Evolutionary conservation across 2,888 invertebrate species (phyloP), one percentile per base, ranked within the genome.

Genomic region (Trilocha varians): DNA sequence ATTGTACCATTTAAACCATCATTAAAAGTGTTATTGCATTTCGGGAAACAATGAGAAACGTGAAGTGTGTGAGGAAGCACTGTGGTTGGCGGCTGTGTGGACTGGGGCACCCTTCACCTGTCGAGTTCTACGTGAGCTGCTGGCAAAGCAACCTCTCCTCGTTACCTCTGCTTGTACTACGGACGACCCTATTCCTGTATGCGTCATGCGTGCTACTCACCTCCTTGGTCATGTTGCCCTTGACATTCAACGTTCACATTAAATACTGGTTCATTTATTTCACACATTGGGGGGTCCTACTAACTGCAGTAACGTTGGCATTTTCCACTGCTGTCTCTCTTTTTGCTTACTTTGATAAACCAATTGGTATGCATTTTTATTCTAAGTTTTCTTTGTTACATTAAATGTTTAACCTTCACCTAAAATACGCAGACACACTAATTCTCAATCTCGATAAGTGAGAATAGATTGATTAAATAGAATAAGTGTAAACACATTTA

Each of bases 251-350:
- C 44, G 47, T 45, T 44, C 50, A 55, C 47, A 53, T 68, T 47
- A 65, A 66, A 47, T 79, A 76, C 53, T 85, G 85, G 79, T 73
- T 76, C 58, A 76, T 87, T 53, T 87, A 83, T 62, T 59, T 85
- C 42, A 77, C 83, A 9, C 73, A 85, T 60, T 87, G 87, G 86
- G 77, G 75, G 37, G 71, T 77, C 49, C 47, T 78, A 42, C 54
- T 77, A 39, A 63, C 73, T 17, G 70, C 71, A 42, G 51, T 73
- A 40, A 70, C 68, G 16, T 53, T 58, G 40, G 70, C 63, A 43
- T 76, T 71, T 57, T 66, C 65, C 13, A 62, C 71, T n/a, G 53
- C 59, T 37, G 68, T 77, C 37, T 72, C 76, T 11, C 68, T 69
- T 49, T 65, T 62, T 42, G 70, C 60, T 50, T 70, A 65, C 50